Base-by-base conservation (phyloP, 2,113 vertebrate genomes). In the Solenodon paradoxus region DNA sequence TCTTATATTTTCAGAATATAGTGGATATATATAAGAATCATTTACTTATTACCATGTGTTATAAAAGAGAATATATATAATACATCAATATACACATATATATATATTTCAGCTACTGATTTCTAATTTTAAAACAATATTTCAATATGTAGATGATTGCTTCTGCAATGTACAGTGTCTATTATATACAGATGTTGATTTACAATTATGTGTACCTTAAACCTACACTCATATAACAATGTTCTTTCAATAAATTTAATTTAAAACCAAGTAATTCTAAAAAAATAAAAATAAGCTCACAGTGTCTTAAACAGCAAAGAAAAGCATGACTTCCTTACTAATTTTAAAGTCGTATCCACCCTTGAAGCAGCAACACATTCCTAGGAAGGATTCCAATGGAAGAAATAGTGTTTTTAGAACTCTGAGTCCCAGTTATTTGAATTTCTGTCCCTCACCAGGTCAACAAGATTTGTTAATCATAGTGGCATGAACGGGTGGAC, bases 401-500 rank as follows among this genome's bases (percentile, higher is more conserved):
- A 83, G 38, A 79, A 95, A 79, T 6, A 79, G 79, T 71, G 88
- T 47, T 71, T 66, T 42, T 45, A 88, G 28, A n/a, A 19, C 20
- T 49, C 19, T 28, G 63, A 88, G 30, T 4, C 5, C 13, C 72
- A 40, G 26, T 3, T 66, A n/a, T 90, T 57, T 96, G 51, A 87
- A 78, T 72, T 83, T 88, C 63, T 94, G n/a, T 35, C 57, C 68
- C 19, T 59, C 24, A 12, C 0, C 28, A 42, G 6, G 42, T 66
- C 40, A 91, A 4, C 6, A 82, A 91, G n/a, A 95, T 92, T 84
- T 79, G 16, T 79, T 42, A n/a, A n/a, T n/a, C n/a, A n/a, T n/a
- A n/a, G n/a, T n/a, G n/a, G n/a, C n/a, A n/a, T n/a, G n/a, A n/a
- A n/a, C n/a, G n/a, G n/a, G n/a, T n/a, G n/a, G n/a, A n/a, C n/a